Evolutionary conservation across 2,888 invertebrate species (phyloP).

Genomic region (Orthonevra nobilis): DNA sequence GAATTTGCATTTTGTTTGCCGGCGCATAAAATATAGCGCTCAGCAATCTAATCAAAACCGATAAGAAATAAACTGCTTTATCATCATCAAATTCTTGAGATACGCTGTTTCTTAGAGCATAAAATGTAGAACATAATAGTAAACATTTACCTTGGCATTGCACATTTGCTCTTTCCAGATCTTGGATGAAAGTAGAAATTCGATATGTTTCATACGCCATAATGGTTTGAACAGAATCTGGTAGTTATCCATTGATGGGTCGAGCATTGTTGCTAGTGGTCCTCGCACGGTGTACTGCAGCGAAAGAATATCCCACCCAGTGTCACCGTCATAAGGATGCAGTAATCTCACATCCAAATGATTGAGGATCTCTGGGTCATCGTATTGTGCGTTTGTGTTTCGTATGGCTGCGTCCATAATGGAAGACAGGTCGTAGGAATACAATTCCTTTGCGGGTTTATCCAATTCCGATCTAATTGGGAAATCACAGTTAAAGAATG

Average conservation of each 20-base stretch:
- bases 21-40: no score
- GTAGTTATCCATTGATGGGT: slow-evolving; percentile 79
- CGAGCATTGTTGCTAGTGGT: slow-evolving; percentile 79
- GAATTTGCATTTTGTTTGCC: no score
- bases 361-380: slow-evolving; percentile 93
- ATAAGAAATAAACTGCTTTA: no score
- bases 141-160: slow-evolving; percentile 79
- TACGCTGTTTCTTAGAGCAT: no score
- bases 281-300: slow-evolving; percentile 79
- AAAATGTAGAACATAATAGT: no score
- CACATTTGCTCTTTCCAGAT: slow-evolving; percentile 80
- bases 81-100: no score
- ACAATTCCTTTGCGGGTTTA: slow-evolving; percentile 91
- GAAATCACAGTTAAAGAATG: slow-evolving; percentile 41
- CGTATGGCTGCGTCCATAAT: slow-evolving; percentile 92
- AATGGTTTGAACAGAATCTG: slow-evolving; percentile 78
- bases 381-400: slow-evolving; percentile 96
- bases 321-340: slow-evolving; percentile 77
- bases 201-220: slow-evolving; percentile 80
- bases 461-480: slow-evolving; percentile 92
- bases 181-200: slow-evolving; percentile 79
- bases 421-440: slow-evolving; percentile 92
- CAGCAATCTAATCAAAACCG: no score
- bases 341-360: slow-evolving; percentile 91
- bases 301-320: slow-evolving; percentile 79